Percentiles rank a stretch among this genome's conserved stretches.
phyloP scores from a whole-genome alignment of 2,113 vertebrate genomes.

The Lycocorax pyrrhopterus region DNA sequence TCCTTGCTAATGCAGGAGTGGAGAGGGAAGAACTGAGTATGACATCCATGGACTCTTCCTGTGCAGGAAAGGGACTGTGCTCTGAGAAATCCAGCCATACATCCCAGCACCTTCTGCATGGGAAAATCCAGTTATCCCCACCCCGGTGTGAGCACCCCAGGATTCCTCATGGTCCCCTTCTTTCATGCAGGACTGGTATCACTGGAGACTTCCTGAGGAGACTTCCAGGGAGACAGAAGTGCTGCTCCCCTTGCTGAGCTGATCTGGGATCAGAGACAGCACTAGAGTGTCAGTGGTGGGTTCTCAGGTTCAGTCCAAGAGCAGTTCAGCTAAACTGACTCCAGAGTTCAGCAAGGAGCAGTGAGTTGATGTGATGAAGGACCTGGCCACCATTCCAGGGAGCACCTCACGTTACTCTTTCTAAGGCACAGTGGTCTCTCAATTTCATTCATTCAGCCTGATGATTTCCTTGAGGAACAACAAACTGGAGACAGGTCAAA shows the following conservation, averaged over 20 bases:
- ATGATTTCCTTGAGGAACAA: not conserved
- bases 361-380: not conserved
- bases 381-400: not conserved
- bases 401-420: not conserved
- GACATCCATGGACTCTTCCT: not conserved
- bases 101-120: not conserved
- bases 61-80: not conserved
- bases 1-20: not conserved
- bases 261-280: not conserved
- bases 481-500: not conserved
- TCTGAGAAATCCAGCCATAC: not conserved
- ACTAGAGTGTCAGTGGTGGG: not conserved
- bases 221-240: not conserved
- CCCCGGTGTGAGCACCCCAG: not conserved
- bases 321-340: not conserved
- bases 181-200: not conserved
- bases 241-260: not conserved
- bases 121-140: not conserved
- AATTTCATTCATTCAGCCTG: not conserved
- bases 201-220: not conserved
- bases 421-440: not conserved
- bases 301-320: not conserved
- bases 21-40: not conserved
- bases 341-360: not conserved
- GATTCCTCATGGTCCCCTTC: not conserved